Evolutionary conservation across 2,888 invertebrate species (phyloP).

Genomic region (Stratiomys singularior): DNA sequence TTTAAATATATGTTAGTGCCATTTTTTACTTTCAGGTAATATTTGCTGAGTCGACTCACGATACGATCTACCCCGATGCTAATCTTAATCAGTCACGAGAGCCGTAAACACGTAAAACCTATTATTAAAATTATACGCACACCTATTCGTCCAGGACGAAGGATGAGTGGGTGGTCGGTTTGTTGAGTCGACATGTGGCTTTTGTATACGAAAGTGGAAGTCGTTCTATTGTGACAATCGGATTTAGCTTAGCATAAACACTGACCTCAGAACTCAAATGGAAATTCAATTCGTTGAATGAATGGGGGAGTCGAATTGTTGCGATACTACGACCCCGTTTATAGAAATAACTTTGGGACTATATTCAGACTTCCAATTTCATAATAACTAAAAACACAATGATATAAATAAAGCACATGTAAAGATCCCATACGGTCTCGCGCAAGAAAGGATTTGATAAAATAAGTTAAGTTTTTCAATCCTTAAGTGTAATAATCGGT

Average conservation of each 20-base stretch:
- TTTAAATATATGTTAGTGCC: slow-evolving; percentile 24
- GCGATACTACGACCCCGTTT: too few species aligned
- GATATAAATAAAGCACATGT: too few species aligned
- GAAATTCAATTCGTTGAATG: too few species aligned
- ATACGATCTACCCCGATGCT: slow-evolving; percentile 48
- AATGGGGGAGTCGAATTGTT: not conserved
- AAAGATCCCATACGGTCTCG: too few species aligned
- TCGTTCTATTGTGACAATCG: slow-evolving; percentile 21
- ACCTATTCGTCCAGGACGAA: not conserved
- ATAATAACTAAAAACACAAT: too few species aligned
- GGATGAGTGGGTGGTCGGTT: slow-evolving; percentile 4
- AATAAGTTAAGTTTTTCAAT: too few species aligned
- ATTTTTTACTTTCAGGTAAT: slow-evolving; percentile 37
- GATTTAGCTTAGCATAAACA: slow-evolving; percentile 6
- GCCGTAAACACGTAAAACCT: slow-evolving; percentile 52
- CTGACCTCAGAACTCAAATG: too few species aligned
- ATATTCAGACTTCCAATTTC: too few species aligned
- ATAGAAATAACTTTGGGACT: too few species aligned
- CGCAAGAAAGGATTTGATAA: too few species aligned
- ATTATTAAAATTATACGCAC: slow-evolving; percentile 53
- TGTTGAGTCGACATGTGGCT: slow-evolving; percentile 3
- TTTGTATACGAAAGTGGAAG: slow-evolving; percentile 20
- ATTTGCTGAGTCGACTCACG: slow-evolving; percentile 46
- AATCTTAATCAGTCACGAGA: slow-evolving; percentile 53
- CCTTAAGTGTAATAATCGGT: too few species aligned